Base-by-base conservation (phyloP, 2,888 invertebrate species). In the Caenorhabditis zanzibari region DNA sequence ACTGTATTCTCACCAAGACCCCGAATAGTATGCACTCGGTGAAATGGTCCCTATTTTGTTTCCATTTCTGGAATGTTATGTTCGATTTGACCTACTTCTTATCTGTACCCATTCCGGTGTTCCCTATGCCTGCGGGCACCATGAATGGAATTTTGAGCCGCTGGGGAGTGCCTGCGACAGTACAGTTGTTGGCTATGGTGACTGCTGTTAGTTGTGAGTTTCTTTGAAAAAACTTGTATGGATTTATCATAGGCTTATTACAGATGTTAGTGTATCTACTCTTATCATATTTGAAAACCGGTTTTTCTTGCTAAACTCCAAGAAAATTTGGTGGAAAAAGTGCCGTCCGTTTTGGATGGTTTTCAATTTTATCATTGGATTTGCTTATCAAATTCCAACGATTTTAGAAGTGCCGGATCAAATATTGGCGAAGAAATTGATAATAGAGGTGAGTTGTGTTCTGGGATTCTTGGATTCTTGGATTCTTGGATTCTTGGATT, bases 281-380 rank as follows among this genome's bases (percentile, higher is more conserved):
- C 16, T 26, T 2, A 35, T 68, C 49, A 54, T 54, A n/a, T 68
- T 68, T 28, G 68, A 68, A 54, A 68, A 68, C 54, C 68, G 68
- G 3, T 68, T 68, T 38, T 54, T 32, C 38, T 49, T 68, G 7
- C 54, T 68, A 0, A 26, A 52, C 68, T 52, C 68, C 49, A 52
- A 38, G 28, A 54, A 52, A 5, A 35, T 22, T 3, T 12, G 19
- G 16, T 68, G 68, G 68, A 52, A 52, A 22, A 1, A 6, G 14
- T 4, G 32, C 7, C 52, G 68, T 3, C 52, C 35, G 14, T 22
- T 68, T 12, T 68, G 68, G 68, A 35, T 35, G 38, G 2, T 52
- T 26, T 49, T 19, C 32, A 68, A 68, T 24, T 28, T 35, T 22
- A 9, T 28, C 1, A 49, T 66, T 49, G 19, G 26, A 9, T 22